Evolutionary conservation across 1,140 invertebrate species (phyloP).

Genomic region (Halictus rubicundus): DNA sequence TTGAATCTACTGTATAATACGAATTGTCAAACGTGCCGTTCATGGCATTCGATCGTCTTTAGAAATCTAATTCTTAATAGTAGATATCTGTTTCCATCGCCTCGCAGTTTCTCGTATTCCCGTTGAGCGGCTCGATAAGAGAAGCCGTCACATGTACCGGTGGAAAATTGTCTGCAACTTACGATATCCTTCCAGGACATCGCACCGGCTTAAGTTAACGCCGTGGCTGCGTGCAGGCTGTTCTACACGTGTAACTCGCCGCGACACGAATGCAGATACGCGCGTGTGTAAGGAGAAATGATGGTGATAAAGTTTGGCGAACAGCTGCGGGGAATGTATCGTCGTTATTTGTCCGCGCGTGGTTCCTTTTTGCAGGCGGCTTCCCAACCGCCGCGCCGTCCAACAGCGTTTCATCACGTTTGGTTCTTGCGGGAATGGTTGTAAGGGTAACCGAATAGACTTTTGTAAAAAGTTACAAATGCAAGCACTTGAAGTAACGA

Average conservation of each 20-base stretch:
- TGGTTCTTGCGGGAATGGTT: conserved; percentile 44
- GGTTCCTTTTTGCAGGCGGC: conserved; percentile 40
- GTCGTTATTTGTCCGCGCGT: conserved; percentile 68
- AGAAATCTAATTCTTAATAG: not conserved
- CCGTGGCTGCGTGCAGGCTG: not conserved
- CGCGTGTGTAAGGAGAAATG: conserved; percentile 14
- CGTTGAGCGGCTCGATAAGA: not conserved
- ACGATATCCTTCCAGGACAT: not conserved
- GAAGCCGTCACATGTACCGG: not conserved
- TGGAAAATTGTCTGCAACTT: conserved; percentile 24
- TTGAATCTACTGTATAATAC: not conserved
- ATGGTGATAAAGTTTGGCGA: conserved; percentile 64
- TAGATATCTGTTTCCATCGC: not conserved
- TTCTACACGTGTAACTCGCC: conserved; percentile 11
- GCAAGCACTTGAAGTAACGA: conserved; percentile 1
- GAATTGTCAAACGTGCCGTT: not conserved
- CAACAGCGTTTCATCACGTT: conserved; percentile 45
- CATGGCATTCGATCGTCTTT: not conserved
- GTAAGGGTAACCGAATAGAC: conserved; percentile 44
- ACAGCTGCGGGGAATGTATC: conserved; percentile 72
- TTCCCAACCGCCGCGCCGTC: conserved; percentile 29
- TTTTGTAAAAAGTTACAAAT: conserved; percentile 47
- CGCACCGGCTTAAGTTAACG: conserved; percentile 15
- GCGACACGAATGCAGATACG: not conserved
- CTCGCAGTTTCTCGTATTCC: not conserved